Percentiles rank a stretch among this genome's conserved stretches.
phyloP scores from a whole-genome alignment of 2,888 invertebrate species.

The Limnephilus rhombicus region DNA sequence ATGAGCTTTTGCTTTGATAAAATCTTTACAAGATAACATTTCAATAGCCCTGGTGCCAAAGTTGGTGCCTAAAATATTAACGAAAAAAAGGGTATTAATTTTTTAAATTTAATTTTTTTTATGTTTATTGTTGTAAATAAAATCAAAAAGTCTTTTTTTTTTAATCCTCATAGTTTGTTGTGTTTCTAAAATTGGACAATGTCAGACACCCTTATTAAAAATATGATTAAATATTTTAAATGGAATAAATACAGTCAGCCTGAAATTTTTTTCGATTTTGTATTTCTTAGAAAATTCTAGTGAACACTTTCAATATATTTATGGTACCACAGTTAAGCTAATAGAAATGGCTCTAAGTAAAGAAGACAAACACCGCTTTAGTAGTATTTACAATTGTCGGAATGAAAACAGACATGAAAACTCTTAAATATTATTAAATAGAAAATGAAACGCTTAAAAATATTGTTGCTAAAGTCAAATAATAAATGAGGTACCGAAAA shows the following conservation, averaged over 20 bases:
- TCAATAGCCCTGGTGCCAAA: background rate
- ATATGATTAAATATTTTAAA: background rate
- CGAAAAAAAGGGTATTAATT: no score
- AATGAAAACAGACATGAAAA: background rate
- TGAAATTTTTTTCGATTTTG: conserved; percentile 30
- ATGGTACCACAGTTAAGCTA: conserved; percentile 37
- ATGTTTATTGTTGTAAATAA: background rate
- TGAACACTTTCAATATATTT: conserved; percentile 54
- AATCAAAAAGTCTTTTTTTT: background rate
- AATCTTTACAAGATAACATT: background rate
- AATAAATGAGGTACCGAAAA: conserved; percentile 21
- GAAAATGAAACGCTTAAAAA: background rate
- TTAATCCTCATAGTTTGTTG: background rate
- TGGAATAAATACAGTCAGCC: conserved; percentile 3
- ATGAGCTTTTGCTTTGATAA: background rate
- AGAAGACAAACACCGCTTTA: background rate
- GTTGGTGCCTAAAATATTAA: background rate
- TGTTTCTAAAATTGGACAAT: background rate
- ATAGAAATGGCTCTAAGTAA: conserved; percentile 2
- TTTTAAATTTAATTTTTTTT: background rate
- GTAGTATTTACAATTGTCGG: background rate
- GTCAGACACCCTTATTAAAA: background rate
- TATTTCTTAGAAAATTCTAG: conserved; percentile 43
- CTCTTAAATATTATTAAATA: background rate
- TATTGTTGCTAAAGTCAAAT: background rate